Conservation (phyloP, 1,140 invertebrate genomes). For the Glossosoma conforme region DNA sequence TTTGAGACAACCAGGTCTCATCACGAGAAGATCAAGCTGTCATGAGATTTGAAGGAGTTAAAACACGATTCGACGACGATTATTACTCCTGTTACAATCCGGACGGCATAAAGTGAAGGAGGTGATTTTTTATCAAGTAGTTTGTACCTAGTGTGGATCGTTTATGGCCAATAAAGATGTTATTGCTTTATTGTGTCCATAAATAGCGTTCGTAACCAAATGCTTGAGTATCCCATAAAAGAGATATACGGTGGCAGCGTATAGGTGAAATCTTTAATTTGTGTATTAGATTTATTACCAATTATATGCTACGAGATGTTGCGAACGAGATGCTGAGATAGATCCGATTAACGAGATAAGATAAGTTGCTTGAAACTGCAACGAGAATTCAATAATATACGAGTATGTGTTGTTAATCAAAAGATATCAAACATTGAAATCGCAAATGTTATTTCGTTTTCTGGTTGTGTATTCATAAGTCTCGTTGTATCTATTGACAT, state of each 20-base stretch:
- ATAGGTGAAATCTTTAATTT: slow-evolving; percentile 13
- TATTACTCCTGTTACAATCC: too few species aligned
- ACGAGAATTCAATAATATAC: neutral
- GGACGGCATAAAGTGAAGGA: too few species aligned
- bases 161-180: slow-evolving; percentile 28
- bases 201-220: slow-evolving; percentile 15
- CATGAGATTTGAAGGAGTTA: too few species aligned
- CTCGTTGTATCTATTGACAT: too few species aligned
- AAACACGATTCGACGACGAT: too few species aligned
- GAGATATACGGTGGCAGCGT: slow-evolving; percentile 5
- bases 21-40: too few species aligned
- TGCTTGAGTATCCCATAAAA: neutral
- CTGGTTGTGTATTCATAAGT: too few species aligned
- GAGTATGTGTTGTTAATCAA: slow-evolving; percentile 1
- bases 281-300: slow-evolving; percentile 7
- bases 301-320: neutral
- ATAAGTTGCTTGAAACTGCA: too few species aligned
- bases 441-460: neutral
- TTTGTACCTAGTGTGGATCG: neutral
- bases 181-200: slow-evolving; percentile 24
- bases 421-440: neutral
- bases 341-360: slow-evolving; percentile 15
- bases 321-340: neutral
- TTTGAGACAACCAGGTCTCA: too few species aligned
- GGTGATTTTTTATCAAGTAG: too few species aligned